Evolutionary conservation across 1,140 invertebrate genomes (phyloP), one percentile per base, ranked within the genome.

Genomic region (Pinna nobilis): DNA sequence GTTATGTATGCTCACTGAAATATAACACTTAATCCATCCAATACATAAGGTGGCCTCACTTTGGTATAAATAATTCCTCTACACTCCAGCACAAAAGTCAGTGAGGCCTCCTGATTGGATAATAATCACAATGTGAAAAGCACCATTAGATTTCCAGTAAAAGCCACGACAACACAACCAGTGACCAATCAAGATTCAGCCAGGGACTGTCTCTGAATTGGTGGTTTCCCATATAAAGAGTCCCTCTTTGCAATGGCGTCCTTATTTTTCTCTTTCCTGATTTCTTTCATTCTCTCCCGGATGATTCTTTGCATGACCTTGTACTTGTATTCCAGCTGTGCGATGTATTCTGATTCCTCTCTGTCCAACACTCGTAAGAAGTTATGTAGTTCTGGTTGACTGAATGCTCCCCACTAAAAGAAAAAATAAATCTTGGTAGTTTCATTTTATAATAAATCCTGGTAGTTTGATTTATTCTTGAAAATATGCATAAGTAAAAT

Each of bases 401-500:
- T 90, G 81, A 93, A 93, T 15, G 88, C 90, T 64, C 92, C 91
- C 92, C 92, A 93, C 91, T 92, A 83, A 25, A 91, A 89, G 60
- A 75, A 50, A 71, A 63, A 70, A 59, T 61, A 53, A 28, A 55
- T 18, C 61, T 50, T 18, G 20, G 33, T 33, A 53, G 23, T 55
- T 20, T 18, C 1, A 20, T 3, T 20, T 13, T 11, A 60, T 1
- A 13, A 32, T 33, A 57, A 7, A 18, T 47, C 7, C 44, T 3
- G 3, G 7, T 47, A 15, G 20, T 18, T n/a, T 39, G 28, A 39
- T n/a, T 2, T 37, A 41, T 61, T 11, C 20, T 41, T 18, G 9
- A 3, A 61, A 35, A 60, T 35, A 32, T 6, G 0, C 1, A 32
- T 18, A 35, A 33, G n/a, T n/a, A n/a, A n/a, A n/a, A n/a, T n/a